Evolutionary conservation across 2,888 invertebrate genomes (phyloP), one percentile per base, ranked within the genome.

Genomic region (Ferrisia virgata): DNA sequence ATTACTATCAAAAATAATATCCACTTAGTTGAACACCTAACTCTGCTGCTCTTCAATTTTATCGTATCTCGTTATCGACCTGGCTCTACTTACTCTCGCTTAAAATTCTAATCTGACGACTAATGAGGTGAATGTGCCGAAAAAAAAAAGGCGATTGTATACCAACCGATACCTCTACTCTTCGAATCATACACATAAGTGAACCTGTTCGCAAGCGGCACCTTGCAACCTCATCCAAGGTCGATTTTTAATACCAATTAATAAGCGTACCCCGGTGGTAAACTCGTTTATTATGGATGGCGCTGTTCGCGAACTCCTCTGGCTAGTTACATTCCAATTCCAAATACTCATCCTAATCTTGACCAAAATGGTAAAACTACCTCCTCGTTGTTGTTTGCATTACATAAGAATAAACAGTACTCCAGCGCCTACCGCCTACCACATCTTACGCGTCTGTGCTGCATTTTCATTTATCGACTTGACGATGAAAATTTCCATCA

Each of bases 161-260:
- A n/a, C n/a, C n/a, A n/a, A n/a, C n/a, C n/a, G n/a, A n/a, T n/a
- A n/a, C n/a, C n/a, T n/a, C n/a, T n/a, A n/a, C n/a, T n/a, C n/a
- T n/a, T n/a, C n/a, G n/a, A n/a, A n/a, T n/a, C 47, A 1, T 53
- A 22, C 9, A 9, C 8, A 18, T 22, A n/a, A 33, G 18, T 13
- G 36, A 76, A 76, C 72, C 36, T 36, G 72, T 36, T 76, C n/a
- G 72, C 72, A 22, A 64, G 28, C 15, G 28, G 72, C 18, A 18
- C 72, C 36, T 69, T 25, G 72, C 72, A 36, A 76, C 72, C 72
- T 76, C 22, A 76, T 18, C 36, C 72, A 76, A 76, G 72, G 72
- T 36, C 72, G 72, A 76, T 76, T 69, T 69, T 69, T n/a, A 76
- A 76, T 18, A 72, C 36, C 72, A 76, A 64, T 64, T 76, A 76